Percentiles rank a stretch among this genome's conserved stretches.
These are phyloP conservation scores for Lysandra coridon DNA, from an alignment of 2,888 invertebrate genomes.

Conservation along the genomic window DNA sequence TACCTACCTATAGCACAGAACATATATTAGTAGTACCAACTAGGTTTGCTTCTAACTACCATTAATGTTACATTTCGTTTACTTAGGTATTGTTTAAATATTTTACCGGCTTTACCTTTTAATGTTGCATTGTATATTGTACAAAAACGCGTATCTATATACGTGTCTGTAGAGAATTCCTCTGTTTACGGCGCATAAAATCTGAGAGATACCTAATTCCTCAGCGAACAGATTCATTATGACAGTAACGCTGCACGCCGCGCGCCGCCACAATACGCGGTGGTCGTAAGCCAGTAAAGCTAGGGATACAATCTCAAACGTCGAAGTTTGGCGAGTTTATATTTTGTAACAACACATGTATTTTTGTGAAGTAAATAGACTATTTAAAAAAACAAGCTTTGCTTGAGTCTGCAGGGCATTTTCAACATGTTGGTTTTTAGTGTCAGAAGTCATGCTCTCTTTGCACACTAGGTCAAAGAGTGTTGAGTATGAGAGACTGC, in stretches of 20 bases:
- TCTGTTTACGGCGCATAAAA: slow-evolving; percentile 35
- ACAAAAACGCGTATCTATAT: slow-evolving; percentile 20
- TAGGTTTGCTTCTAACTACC: not conserved
- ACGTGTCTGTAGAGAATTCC: slow-evolving; percentile 33
- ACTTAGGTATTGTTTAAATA: not conserved
- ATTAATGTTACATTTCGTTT: not conserved
- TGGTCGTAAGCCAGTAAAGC: slow-evolving; percentile 66
- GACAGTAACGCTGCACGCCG: slow-evolving; percentile 42
- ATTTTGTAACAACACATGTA: no score
- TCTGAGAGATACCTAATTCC: slow-evolving; percentile 43
- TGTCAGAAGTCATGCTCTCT: no score
- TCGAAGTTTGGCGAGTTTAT: no score
- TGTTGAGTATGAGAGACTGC: no score
- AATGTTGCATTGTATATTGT: not conserved
- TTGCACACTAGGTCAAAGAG: no score
- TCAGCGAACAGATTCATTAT: slow-evolving; percentile 58
- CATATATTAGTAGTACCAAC: no score
- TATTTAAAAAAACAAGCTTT: no score
- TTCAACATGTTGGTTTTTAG: no score
- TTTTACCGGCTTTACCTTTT: not conserved
- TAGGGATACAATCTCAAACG: slow-evolving; percentile 40
- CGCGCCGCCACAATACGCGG: slow-evolving; percentile 50
- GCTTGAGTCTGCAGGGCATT: no score
- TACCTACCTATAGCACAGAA: not conserved
- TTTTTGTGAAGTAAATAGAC: no score